phyloP scores from a whole-genome alignment of 2,113 vertebrate genomes.

The Poeciliopsis prolifica region DNA sequence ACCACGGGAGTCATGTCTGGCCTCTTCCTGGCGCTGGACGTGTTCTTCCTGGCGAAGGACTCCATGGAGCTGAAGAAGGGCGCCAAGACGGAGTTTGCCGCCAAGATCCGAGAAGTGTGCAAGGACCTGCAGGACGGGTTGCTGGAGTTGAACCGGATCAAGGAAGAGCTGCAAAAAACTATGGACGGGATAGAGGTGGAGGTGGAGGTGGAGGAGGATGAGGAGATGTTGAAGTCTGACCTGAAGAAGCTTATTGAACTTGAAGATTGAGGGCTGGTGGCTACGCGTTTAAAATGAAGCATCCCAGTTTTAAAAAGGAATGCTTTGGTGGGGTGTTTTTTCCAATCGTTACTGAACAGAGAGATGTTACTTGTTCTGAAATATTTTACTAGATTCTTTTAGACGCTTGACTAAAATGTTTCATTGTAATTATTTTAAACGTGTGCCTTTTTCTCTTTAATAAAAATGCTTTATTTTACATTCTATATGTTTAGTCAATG shows the following conservation, averaged over 20 bases:
- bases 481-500: background rate
- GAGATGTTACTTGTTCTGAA: background rate
- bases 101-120: slow-evolving; percentile 77
- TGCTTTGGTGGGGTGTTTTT: background rate
- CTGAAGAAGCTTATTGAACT: slow-evolving; percentile 62
- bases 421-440: background rate
- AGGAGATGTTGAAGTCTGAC: slow-evolving; percentile 54
- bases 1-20: slow-evolving; percentile 76
- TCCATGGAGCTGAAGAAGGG: slow-evolving; percentile 76
- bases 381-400: background rate
- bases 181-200: slow-evolving; percentile 76
- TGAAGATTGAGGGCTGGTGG: slow-evolving; percentile 43
- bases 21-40: slow-evolving; percentile 79
- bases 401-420: background rate
- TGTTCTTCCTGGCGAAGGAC: slow-evolving; percentile 81
- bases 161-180: slow-evolving; percentile 74
- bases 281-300: background rate
- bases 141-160: slow-evolving; percentile 74
- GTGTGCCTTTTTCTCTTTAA: background rate
- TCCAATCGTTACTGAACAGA: background rate
- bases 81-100: slow-evolving; percentile 76
- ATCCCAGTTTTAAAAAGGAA: background rate
- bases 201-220: slow-evolving; percentile 59
- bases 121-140: slow-evolving; percentile 75
- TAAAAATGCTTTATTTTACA: background rate